A percentile compares a stretch with the other conserved stretches of the same genome.
phyloP scores from a whole-genome alignment of 2,797 vertebrate species.

The Helicolenus hilgendorfi region DNA sequence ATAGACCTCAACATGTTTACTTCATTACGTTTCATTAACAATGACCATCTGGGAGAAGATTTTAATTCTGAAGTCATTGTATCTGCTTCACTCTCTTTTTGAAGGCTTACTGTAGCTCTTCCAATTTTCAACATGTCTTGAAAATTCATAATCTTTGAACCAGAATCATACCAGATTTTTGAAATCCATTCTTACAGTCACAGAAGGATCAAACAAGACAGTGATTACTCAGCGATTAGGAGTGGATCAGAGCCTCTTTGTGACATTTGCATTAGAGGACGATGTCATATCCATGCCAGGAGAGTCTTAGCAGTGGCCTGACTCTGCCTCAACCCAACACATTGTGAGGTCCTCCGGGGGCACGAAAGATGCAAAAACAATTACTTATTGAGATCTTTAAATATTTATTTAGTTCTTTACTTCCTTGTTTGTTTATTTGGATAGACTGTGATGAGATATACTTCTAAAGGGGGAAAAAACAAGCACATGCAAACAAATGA shows the following conservation, averaged over 20 bases:
- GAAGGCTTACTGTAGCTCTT: neutral
- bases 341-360: constrained; percentile 11
- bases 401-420: constrained; percentile 51
- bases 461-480: neutral
- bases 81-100: neutral
- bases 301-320: constrained; percentile 54
- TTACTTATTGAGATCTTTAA: constrained; percentile 39
- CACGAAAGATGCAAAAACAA: constrained; percentile 25
- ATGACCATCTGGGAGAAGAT: constrained; percentile 20
- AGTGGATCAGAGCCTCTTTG: constrained; percentile 84
- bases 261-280: constrained; percentile 80
- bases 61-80: neutral
- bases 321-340: constrained; percentile 20
- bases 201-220: constrained; percentile 81
- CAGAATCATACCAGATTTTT: constrained; percentile 64
- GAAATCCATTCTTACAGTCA: constrained; percentile 78
- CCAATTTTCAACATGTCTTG: constrained; percentile 56
- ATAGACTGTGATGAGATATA: neutral
- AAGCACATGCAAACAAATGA: neutral
- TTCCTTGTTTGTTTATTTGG: constrained; percentile 20
- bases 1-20: neutral
- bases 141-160: constrained; percentile 61
- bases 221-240: constrained; percentile 84
- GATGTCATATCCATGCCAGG: constrained; percentile 70
- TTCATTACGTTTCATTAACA: constrained; percentile 22